Evolutionary conservation across 2,888 invertebrate species (phyloP).

Genomic region (Nomada ferruginata): DNA sequence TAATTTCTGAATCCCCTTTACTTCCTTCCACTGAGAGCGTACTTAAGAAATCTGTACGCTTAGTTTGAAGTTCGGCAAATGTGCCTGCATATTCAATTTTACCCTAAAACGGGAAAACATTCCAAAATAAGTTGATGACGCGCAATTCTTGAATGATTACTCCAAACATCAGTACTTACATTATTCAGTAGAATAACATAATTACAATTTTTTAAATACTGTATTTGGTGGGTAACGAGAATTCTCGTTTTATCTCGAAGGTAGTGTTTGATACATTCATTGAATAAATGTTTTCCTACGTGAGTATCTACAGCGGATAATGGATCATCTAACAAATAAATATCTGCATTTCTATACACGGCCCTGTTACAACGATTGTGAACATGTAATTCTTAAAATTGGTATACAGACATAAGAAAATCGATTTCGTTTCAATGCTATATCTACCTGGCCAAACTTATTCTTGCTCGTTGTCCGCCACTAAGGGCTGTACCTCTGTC

Average conservation of each 20-base stretch:
- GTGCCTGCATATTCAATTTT: conserved; percentile 87
- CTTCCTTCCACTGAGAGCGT: conserved; percentile 79
- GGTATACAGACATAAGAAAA: too few relatives aligned
- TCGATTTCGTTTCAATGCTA: not conserved
- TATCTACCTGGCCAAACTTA: conserved; percentile 88
- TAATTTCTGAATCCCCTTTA: conserved; percentile 60
- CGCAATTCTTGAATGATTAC: not conserved
- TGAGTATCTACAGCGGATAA: conserved; percentile 91
- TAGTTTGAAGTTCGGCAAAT: conserved; percentile 86
- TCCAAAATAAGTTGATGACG: too few relatives aligned
- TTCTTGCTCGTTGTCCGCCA: conserved; percentile 92
- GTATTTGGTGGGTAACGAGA: conserved; percentile 93
- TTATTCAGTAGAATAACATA: conserved; percentile 88
- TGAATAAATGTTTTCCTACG: conserved; percentile 91
- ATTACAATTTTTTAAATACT: conserved; percentile 89
- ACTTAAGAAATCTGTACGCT: conserved; percentile 85
- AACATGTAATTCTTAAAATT: not conserved
- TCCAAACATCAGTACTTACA: conserved; percentile 84
- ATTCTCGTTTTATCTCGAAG: conserved; percentile 89
- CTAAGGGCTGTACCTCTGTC: conserved; percentile 91
- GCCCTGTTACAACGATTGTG: conserved; percentile 84
- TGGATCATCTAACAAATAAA: conserved; percentile 93
- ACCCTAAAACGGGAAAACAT: conserved; percentile 84
- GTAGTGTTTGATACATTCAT: conserved; percentile 89
- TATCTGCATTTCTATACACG: conserved; percentile 90